Evolutionary conservation across 2,113 vertebrate species (phyloP), one percentile per base, ranked within the genome.

Genomic region (Brachirus orientalis): DNA sequence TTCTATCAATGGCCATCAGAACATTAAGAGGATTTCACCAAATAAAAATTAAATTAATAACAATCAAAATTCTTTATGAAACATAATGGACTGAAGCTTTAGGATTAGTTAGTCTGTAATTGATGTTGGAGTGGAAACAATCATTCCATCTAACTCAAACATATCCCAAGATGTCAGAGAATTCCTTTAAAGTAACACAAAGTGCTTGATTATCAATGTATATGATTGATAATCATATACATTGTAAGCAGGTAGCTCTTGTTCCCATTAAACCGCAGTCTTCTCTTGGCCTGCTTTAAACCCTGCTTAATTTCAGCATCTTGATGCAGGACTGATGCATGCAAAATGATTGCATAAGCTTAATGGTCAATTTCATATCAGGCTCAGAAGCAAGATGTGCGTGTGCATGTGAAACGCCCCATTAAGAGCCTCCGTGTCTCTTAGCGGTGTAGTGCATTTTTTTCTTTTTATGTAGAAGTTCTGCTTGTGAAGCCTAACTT

Each of bases 241-340:
- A n/a, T n/a, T n/a, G n/a, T 88, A 80, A 77, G 54, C 55, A 55
- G 66, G 62, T 77, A 63, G 62, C 71, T 75, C 45, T 59, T 10
- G 3, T 58, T 77, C 44, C 58, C 53, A 59, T 69, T 53, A 56
- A 20, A 57, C 45, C 0, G 3, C 63, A 10, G 55, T 45, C 22
- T 61, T 44, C 38, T 51, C 28, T 58, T 50, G 72, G 83, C 67
- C 86, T 75, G 58, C 58, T 85, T 60, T 83, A 75, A 88, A 85
- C 78, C 47, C n/a, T 0, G 13, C 37, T 57, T 75, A 40, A 55
- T 63, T 63, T 46, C n/a, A n/a, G n/a, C n/a, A n/a, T n/a, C n/a
- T n/a, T n/a, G n/a, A 54, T 17, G 48, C 51, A 22, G 61, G 50
- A 41, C 63, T 8, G 13, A 46, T 50, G 71, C n/a, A 3, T 12